Evolutionary conservation across 2,113 vertebrate genomes (phyloP).

Genomic region (Malurus alboscapulatus): DNA sequence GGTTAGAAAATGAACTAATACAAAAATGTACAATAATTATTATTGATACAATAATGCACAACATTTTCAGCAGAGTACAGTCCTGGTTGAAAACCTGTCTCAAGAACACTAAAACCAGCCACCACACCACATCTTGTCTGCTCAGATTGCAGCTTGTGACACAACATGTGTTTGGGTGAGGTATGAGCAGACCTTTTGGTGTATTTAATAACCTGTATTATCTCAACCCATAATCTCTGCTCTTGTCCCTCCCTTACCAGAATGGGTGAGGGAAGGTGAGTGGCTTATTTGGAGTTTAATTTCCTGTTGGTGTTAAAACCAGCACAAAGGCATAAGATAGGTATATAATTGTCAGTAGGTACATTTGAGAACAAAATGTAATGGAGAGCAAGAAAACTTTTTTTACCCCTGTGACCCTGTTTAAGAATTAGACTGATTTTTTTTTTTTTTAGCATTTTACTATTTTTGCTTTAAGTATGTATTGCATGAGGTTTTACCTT

Average conservation of each 20-base stretch:
- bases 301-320: neutral
- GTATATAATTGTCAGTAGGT: neutral
- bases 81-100: neutral
- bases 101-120: neutral
- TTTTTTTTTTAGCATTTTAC: neutral
- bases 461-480: neutral
- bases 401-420: neutral
- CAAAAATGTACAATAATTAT: neutral
- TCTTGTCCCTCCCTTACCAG: neutral
- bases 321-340: neutral
- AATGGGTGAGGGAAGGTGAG: neutral
- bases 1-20: neutral
- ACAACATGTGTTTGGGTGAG: neutral
- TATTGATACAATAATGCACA: neutral
- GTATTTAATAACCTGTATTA: neutral
- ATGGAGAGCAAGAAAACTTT: neutral
- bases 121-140: neutral
- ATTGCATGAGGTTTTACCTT: neutral
- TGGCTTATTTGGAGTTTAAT: neutral
- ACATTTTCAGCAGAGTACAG: neutral
- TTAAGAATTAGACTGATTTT: neutral
- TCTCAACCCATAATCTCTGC: neutral
- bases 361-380: neutral
- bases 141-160: neutral
- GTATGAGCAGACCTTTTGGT: neutral